Base-by-base conservation (phyloP, 2,113 vertebrate genomes). In the Coregonus clupeaformis region DNA sequence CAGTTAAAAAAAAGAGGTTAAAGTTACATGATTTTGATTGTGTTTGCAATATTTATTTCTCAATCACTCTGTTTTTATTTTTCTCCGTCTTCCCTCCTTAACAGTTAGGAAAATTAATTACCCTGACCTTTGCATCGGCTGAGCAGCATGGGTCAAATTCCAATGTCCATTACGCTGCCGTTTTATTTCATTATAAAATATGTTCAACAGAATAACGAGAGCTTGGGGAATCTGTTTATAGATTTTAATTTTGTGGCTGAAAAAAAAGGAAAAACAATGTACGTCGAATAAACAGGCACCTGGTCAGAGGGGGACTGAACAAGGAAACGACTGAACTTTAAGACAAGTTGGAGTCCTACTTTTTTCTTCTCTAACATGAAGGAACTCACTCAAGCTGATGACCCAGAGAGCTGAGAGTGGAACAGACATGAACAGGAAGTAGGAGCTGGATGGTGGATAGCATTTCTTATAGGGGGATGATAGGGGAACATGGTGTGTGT, bases 21-120 rank as follows among this genome's bases (percentile, higher is more conserved):
- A 60, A 66, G 76, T 85, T 85, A 57, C 78, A 47, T 55, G 29
- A 77, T 62, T 83, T 75, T 89, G 7, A 78, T 72, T 84, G 69
- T 75, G 7, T 36, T 9, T 36, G 36, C 36, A 36, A 36, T 36
- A 9, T 36, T 36, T 36, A 6, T 9, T 36, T 52, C 77, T 22
- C 77, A 82, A 82, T 87, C 75, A 84, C 29, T 42, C 9, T 82
- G 64, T 80, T 47, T 13, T 5, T 70, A 70, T 76, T 67, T 45
- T 75, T 55, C 59, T 70, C 55, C n/a, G 0, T 79, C 42, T 74
- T 60, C 76, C 69, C 29, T 30, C 59, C 62, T 69, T 66, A 82
- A 82, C 68, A 83, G 81, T 79, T 77, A 78, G 77, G 72, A 5
- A 74, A 89, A 92, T 91, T 90, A 82, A 86, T 87, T 92, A 91